These are phyloP conservation scores for Hyles lineata DNA, from an alignment of 2,888 invertebrate species.

Conservation along the genomic window DNA sequence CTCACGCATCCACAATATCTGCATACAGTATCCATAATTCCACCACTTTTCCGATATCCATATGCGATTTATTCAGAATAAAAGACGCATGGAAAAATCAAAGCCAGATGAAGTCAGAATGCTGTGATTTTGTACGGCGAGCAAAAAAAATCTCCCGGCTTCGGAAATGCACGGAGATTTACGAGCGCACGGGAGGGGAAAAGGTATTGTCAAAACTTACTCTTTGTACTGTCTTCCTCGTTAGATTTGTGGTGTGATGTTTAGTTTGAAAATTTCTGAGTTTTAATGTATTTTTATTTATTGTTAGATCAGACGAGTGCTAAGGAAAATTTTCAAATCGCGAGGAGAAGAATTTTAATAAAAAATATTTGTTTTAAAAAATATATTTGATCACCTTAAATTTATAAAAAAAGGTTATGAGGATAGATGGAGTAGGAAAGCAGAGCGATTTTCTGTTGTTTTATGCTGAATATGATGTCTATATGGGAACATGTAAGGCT, in stretches of 20 bases:
- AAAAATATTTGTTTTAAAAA: too few species aligned
- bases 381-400: too few species aligned
- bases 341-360: too few species aligned
- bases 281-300: background rate
- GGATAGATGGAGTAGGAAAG: too few species aligned
- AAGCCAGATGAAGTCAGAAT: slow-evolving; percentile 10
- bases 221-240: slow-evolving; percentile 20
- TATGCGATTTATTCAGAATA: too few species aligned
- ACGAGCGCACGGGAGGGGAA: slow-evolving; percentile 12
- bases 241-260: slow-evolving; percentile 10
- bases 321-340: background rate
- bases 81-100: background rate
- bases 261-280: background rate
- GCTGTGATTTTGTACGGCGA: slow-evolving; percentile 6
- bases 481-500: too few species aligned
- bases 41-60: too few species aligned
- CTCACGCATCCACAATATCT: too few species aligned
- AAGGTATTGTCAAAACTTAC: slow-evolving; percentile 20
- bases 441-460: too few species aligned
- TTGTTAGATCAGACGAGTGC: background rate
- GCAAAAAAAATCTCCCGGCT: slow-evolving; percentile 19
- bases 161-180: slow-evolving; percentile 27
- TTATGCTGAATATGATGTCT: too few species aligned
- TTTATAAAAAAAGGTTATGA: too few species aligned
- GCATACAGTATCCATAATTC: too few species aligned